Evolutionary conservation across 2,888 invertebrate genomes (phyloP).

Genomic region (Tipula lateralis): DNA sequence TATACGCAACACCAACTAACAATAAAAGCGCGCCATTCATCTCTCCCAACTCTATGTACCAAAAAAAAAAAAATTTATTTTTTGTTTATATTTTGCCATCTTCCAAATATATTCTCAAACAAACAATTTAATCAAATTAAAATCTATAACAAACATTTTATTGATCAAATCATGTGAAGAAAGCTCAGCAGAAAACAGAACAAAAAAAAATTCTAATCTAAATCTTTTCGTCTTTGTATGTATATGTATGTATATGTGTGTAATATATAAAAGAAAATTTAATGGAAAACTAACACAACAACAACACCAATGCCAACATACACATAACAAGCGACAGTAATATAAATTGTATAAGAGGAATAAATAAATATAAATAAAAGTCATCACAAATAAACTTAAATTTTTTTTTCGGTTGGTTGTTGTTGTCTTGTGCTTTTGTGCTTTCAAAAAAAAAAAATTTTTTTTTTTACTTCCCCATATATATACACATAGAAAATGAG

Average conservation of each 20-base stretch:
- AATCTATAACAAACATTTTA: conserved; percentile 24
- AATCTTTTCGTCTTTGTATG: not conserved
- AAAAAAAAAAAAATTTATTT: not conserved
- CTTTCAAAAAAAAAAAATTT: not conserved
- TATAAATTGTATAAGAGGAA: conserved; percentile 24
- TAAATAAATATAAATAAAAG: conserved; percentile 24
- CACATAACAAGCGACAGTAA: not conserved
- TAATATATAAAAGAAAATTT: not conserved
- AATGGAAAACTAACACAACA: conserved; percentile 1
- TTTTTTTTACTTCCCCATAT: not conserved
- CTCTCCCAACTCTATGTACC: not conserved
- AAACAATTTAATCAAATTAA: conserved; percentile 24
- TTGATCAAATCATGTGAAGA: conserved; percentile 24
- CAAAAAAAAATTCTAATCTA: conserved; percentile 3
- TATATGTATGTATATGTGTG: no score
- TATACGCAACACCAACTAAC: not conserved
- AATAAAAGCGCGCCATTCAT: not conserved
- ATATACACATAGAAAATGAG: not conserved
- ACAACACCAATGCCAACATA: not conserved
- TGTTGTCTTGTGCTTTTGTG: conserved; percentile 13
- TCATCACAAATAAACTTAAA: conserved; percentile 24
- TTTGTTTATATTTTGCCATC: not conserved
- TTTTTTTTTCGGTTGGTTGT: not conserved
- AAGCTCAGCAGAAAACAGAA: not conserved
- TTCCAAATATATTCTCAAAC: not conserved